Base-by-base conservation (phyloP, 2,888 invertebrate genomes). In the Ectemnius continuus region DNA sequence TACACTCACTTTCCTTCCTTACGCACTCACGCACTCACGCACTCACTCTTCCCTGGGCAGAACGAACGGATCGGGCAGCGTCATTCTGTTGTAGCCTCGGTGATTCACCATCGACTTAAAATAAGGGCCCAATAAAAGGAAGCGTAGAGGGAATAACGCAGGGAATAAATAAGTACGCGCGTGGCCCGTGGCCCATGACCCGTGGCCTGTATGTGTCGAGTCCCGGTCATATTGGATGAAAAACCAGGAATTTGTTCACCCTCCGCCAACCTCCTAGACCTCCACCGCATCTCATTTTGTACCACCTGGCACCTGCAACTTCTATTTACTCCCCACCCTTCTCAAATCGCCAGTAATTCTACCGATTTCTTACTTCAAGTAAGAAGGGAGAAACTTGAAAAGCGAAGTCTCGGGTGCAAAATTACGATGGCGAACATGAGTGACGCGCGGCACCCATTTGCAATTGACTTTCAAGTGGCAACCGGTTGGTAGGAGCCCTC, bases 41-140 rank as follows among this genome's bases (percentile, higher is more conserved):
- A 23, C 23, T 23, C 8, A 36, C 36, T 36, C 36, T 36, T 36
- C 36, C 36, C 8, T 11, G 36, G 8, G 1, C 8, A 36, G 36
- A 36, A 36, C 36, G 8, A 36, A 36, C 36, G 36, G 36, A 36
- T 36, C 59, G 36, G 64, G 67, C 70, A 61, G 67, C 75, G 70
- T 72, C 57, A 67, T 48, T 58, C 67, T 67, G 75, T 66, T 69
- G 73, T 48, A 36, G 36, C 0, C 36, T 60, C 69, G 83, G 74
- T 84, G 83, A 84, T 81, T 84, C 84, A 84, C 83, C 84, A 76
- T 79, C 79, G 79, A 69, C 56, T 70, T 71, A 70, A 84, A 81
- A 84, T 84, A 84, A 84, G 79, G 60, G 79, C 74, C 79, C 83
- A 83, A 83, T 81, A 83, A 84, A 83, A 81, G 81, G 83, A 83